Evolutionary conservation across 2,113 vertebrate species (phyloP).

Genomic region (Barbus barbus): DNA sequence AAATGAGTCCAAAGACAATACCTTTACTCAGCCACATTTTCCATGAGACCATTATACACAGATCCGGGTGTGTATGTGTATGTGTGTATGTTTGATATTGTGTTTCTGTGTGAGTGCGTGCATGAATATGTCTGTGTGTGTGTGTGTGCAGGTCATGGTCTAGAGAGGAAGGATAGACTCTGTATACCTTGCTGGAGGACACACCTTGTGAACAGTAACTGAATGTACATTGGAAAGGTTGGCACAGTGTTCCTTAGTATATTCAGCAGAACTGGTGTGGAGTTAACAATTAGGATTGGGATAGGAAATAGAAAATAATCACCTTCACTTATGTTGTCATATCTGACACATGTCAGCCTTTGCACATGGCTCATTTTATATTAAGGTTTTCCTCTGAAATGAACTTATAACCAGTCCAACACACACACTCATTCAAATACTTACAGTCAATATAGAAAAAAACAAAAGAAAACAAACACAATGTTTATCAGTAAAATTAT

Average conservation of each 20-base stretch:
- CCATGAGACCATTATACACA: not conserved
- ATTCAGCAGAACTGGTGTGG: not conserved
- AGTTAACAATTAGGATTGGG: not conserved
- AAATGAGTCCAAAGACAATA: not conserved
- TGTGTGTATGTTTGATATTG: conserved; percentile 4
- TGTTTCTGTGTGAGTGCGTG: not conserved
- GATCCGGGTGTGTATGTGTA: not conserved
- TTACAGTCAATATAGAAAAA: too few species aligned
- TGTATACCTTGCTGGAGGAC: not conserved
- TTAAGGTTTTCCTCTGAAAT: not conserved
- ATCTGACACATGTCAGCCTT: not conserved
- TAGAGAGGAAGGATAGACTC: not conserved
- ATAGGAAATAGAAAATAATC: not conserved
- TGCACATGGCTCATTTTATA: not conserved
- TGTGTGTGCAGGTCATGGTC: not conserved
- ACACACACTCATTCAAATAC: not conserved
- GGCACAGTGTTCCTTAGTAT: not conserved
- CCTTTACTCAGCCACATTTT: not conserved
- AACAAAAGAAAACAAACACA: conserved; percentile 30
- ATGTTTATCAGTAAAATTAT: conserved; percentile 53
- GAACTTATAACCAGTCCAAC: not conserved
- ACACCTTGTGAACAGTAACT: not conserved
- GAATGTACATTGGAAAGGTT: not conserved
- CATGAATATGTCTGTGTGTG: conserved; percentile 8
- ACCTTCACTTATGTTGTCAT: not conserved